Conservation (phyloP, 2,113 vertebrate genomes). For the Pimephales promelas region DNA sequence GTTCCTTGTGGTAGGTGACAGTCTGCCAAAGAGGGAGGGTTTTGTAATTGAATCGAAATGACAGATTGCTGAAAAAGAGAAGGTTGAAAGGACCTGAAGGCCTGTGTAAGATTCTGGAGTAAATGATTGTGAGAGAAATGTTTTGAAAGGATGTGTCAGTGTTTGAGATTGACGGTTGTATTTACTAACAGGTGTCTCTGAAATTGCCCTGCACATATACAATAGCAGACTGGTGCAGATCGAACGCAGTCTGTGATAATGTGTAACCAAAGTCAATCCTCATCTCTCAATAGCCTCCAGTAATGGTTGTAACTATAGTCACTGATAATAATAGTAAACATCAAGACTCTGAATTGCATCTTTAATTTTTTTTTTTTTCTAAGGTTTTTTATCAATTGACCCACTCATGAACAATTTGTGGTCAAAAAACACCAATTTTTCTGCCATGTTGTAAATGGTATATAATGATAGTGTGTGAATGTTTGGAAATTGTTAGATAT, state of each 20-base stretch:
- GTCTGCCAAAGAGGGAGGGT: neutral
- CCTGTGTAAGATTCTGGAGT: neutral
- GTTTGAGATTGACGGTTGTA: neutral
- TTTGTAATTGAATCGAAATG: slow-evolving; percentile 37
- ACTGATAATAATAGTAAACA: slow-evolving; percentile 8
- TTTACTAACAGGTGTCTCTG: slow-evolving; percentile 17
- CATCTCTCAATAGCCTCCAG: neutral
- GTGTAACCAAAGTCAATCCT: neutral
- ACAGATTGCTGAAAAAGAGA: slow-evolving; percentile 11
- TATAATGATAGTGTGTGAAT: neutral
- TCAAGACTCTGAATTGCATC: slow-evolving; percentile 15
- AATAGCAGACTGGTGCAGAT: neutral
- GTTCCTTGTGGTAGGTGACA: slow-evolving; percentile 33
- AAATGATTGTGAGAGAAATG: slow-evolving; percentile 16
- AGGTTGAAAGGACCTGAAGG: slow-evolving; percentile 2
- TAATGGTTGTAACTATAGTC: neutral
- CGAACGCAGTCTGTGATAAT: slow-evolving; percentile 5
- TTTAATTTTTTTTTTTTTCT: neutral
- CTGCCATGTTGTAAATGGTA: neutral
- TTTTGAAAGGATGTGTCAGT: neutral
- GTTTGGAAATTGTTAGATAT: neutral
- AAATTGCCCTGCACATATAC: slow-evolving; percentile 4
- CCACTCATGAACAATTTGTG: neutral
- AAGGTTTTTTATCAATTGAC: neutral
- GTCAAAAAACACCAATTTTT: neutral